Conservation (phyloP, 2,113 vertebrate species). For the Onychostoma macrolepis region DNA sequence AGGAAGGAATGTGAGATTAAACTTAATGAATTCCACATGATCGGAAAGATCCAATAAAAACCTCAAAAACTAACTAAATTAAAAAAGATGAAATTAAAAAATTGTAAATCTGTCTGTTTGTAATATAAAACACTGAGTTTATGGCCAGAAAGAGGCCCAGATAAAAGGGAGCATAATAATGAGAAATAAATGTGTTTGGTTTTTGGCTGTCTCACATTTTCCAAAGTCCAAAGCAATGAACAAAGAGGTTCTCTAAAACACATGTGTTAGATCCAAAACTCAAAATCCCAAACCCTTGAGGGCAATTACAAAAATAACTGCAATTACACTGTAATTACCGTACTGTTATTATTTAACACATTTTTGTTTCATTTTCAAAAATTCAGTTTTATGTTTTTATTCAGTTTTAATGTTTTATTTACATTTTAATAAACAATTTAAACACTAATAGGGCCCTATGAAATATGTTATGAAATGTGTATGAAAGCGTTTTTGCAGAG, state of each 20-base stretch:
- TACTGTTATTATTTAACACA: constrained; percentile 5
- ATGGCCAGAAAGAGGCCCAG: constrained; percentile 36
- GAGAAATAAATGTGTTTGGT: constrained; percentile 50
- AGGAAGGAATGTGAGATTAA: background rate
- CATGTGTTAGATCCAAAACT: constrained; percentile 50
- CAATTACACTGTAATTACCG: constrained; percentile 33
- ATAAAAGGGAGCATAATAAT: constrained; percentile 51
- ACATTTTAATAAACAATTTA: background rate
- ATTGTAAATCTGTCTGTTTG: background rate
- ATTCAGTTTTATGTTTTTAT: background rate
- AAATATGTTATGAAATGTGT: background rate
- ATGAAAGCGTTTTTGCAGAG: no score
- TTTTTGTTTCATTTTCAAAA: background rate
- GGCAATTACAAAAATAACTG: constrained; percentile 55
- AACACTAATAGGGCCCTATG: background rate
- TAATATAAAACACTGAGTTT: constrained; percentile 37
- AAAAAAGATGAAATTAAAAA: background rate
- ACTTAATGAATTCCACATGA: background rate
- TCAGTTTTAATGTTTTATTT: background rate
- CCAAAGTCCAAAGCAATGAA: constrained; percentile 46
- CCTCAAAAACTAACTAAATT: background rate
- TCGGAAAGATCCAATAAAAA: background rate
- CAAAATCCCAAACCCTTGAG: constrained; percentile 43
- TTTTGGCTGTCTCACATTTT: constrained; percentile 58
- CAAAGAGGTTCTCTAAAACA: constrained; percentile 51